Conservation (phyloP, 2,888 invertebrate species). For the Furcula furcula region DNA sequence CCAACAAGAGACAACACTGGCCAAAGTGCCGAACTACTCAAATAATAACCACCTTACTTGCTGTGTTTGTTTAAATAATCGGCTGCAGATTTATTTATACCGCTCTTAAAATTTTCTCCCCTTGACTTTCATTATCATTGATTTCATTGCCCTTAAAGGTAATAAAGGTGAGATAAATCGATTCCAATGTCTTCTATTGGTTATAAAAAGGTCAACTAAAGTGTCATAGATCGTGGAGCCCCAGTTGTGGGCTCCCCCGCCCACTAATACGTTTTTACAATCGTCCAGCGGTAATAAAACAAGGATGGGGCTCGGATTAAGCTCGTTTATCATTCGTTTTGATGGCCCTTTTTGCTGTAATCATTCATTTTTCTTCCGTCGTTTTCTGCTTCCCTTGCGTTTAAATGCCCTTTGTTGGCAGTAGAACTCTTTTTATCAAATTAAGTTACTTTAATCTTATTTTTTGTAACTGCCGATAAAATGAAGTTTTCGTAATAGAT, state of each 20-base stretch:
- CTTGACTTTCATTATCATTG: conserved; percentile 14
- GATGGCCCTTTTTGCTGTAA: conserved; percentile 81
- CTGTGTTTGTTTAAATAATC: too few relatives aligned
- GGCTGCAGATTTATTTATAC: too few relatives aligned
- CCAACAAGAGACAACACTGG: too few relatives aligned
- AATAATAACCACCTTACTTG: too few relatives aligned
- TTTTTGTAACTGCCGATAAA: conserved; percentile 25
- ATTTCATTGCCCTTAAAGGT: conserved; percentile 44
- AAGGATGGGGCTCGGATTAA: conserved; percentile 77
- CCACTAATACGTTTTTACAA: conserved; percentile 81
- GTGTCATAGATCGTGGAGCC: conserved; percentile 60
- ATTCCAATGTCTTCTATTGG: conserved; percentile 52
- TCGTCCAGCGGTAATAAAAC: conserved; percentile 78
- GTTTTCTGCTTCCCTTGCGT: conserved; percentile 75
- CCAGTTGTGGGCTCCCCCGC: conserved; percentile 38
- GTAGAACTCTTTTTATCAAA: conserved; percentile 62
- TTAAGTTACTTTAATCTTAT: conserved; percentile 46
- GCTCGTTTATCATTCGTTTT: conserved; percentile 81
- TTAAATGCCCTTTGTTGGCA: conserved; percentile 71
- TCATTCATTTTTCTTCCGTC: conserved; percentile 81
- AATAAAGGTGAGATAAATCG: conserved; percentile 64
- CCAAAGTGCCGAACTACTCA: too few relatives aligned
- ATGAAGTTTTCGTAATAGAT: too few relatives aligned
- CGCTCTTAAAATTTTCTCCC: neutral
- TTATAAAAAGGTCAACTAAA: conserved; percentile 68